Evolutionary conservation across 2,113 vertebrate species (phyloP), one percentile per base, ranked within the genome.

Genomic region (Psilopsiagon aurifrons): DNA sequence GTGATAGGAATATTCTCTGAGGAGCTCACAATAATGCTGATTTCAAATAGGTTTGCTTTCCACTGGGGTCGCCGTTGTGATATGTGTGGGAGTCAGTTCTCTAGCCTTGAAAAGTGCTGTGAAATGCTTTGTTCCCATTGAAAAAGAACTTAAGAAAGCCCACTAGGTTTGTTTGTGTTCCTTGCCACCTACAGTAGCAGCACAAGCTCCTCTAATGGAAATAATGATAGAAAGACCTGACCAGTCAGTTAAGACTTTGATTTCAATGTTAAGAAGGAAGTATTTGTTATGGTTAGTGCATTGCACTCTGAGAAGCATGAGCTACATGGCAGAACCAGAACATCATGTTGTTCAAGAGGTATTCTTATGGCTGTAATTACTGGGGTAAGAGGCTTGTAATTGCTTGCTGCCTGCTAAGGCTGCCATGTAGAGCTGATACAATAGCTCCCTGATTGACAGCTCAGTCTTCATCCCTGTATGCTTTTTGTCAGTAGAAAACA

Each of bases 321-420:
- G 3, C 47, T 75, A 0, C 0, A 0, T 66, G 80, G 44, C 55
- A 84, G 69, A 57, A 75, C 19, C 0, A 4, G 59, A 81, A n/a
- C 39, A 4, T 37, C 33, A 51, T 17, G 17, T 49, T 83, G 28
- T 75, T 93, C 18, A 15, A 27, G 54, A 75, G 31, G 15, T 77
- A 25, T 86, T 88, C n/a, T 93, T 92, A 33, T 25, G 47, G 7
- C 64, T 92, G 18, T 83, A 68, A 93, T 95, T 90, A 83, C 1
- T 75, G 69, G 68, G 57, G 35, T 80, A 41, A 86, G 85, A 81
- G 39, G 27, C 35, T 49, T 75, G 51, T 92, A 95, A 94, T 94
- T 94, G 83, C 83, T 84, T 12, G 28, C 68, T 93, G 86, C 55
- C 83, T 83, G 79, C 76, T 60, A 69, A 74, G 83, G 83, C 16